Evolutionary conservation across 2,888 invertebrate species (phyloP).

Genomic region (Theodoxus fluviatilis): DNA sequence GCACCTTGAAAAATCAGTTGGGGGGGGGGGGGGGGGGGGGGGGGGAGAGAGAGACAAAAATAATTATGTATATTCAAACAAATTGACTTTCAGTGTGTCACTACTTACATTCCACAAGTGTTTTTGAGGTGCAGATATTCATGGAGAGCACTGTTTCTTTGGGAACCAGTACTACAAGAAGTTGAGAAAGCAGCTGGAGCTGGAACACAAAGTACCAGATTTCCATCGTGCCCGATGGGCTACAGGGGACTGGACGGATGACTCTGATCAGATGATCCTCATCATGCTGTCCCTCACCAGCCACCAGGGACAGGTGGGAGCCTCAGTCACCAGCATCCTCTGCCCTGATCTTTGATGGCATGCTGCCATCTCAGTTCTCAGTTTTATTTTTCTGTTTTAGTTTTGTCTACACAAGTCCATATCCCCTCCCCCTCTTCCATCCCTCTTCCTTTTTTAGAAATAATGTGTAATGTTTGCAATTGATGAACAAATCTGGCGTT

Average conservation of each 20-base stretch:
- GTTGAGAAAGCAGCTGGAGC: conserved; percentile 36
- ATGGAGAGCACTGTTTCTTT: too few species aligned
- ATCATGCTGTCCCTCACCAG: conserved; percentile 59
- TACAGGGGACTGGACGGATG: conserved; percentile 64
- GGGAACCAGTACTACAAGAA: conserved; percentile 37
- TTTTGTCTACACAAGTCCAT: too few species aligned
- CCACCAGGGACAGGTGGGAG: conserved; percentile 61
- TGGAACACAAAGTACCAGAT: conserved; percentile 39
- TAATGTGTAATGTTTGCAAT: background rate
- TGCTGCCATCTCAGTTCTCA: too few species aligned
- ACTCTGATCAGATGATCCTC: conserved; percentile 63
- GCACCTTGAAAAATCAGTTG: too few species aligned
- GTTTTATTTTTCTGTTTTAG: too few species aligned
- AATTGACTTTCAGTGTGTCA: too few species aligned
- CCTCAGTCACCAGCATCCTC: too few species aligned
- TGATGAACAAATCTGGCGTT: background rate
- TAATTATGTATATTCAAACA: background rate
- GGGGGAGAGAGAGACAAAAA: background rate
- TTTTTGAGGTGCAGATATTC: too few species aligned
- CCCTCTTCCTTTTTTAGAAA: background rate
- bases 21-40: background rate
- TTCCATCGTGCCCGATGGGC: conserved; percentile 56
- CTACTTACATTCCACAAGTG: too few species aligned
- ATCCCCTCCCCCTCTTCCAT: too few species aligned
- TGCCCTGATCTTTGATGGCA: too few species aligned